Percentiles rank a stretch among this genome's conserved stretches.
phyloP scores from a whole-genome alignment of 2,113 vertebrate species.

The Cottus gobio region DNA sequence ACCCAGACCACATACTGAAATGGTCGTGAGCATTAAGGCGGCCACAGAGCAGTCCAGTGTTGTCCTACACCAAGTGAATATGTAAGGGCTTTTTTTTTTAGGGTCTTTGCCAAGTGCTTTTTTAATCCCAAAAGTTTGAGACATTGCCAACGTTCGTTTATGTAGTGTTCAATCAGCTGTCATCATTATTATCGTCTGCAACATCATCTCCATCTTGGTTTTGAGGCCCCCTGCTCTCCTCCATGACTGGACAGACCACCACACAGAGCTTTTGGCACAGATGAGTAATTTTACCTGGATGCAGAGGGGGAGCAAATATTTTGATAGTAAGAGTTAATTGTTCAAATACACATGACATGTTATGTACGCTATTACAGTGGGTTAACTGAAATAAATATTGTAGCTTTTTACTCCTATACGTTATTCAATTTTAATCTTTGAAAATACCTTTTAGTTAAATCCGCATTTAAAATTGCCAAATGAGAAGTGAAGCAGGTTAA shows the following conservation, averaged over 20 bases:
- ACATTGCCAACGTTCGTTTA: background rate
- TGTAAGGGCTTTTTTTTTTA: background rate
- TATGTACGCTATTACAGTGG: background rate
- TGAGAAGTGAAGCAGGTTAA: background rate
- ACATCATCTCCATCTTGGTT: background rate
- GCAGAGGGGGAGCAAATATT: background rate
- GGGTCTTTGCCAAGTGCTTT: background rate
- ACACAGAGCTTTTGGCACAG: conserved; percentile 85
- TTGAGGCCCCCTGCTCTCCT: background rate
- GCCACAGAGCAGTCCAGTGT: conserved; percentile 10
- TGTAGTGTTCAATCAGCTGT: background rate
- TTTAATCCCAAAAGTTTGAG: background rate
- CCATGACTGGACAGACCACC: conserved; percentile 82
- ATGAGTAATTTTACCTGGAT: conserved; percentile 81
- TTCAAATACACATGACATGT: background rate
- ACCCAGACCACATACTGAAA: background rate
- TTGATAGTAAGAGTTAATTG: background rate
- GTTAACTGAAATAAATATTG: background rate
- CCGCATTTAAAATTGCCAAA: background rate
- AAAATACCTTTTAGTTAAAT: background rate
- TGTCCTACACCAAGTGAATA: background rate
- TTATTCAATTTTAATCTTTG: background rate
- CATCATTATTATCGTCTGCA: background rate
- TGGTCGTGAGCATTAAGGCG: conserved; percentile 16
- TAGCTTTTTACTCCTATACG: background rate